These are phyloP conservation scores for Leptinotarsa rubiginosa DNA, from an alignment of 2,888 invertebrate species.

Conservation along the genomic window DNA sequence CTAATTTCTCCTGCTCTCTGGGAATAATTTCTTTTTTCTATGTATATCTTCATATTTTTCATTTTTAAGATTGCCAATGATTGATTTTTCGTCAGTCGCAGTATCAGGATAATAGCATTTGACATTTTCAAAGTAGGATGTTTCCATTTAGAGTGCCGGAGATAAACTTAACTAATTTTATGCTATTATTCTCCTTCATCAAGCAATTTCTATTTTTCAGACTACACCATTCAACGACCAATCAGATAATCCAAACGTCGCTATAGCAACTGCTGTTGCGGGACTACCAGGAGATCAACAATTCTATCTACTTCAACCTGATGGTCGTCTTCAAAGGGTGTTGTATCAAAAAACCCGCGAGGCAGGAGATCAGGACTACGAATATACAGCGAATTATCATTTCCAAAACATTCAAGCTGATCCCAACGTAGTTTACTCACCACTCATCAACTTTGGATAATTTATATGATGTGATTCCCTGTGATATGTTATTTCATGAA, in stretches of 20 bases:
- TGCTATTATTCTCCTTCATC: not conserved
- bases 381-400: slow-evolving; percentile 50
- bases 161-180: not conserved
- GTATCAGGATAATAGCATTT: no score
- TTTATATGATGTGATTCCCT: not conserved
- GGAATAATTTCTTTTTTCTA: no score
- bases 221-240: slow-evolving; percentile 28
- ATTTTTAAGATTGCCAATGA: no score
- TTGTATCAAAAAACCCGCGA: slow-evolving; percentile 45
- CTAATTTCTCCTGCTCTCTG: no score
- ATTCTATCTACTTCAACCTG: slow-evolving; percentile 51
- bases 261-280: slow-evolving; percentile 50
- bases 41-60: no score
- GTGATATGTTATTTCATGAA: slow-evolving; percentile 7
- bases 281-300: slow-evolving; percentile 40
- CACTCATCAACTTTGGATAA: slow-evolving; percentile 37
- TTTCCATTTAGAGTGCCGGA: no score
- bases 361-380: slow-evolving; percentile 44
- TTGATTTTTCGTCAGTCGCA: no score
- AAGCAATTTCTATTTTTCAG: not conserved
- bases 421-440: slow-evolving; percentile 46
- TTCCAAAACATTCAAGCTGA: slow-evolving; percentile 49
- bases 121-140: no score
- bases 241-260: slow-evolving; percentile 44
- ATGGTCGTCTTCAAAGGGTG: slow-evolving; percentile 51